phyloP scores from a whole-genome alignment of 1,140 invertebrate genomes.

The Pantala flavescens region DNA sequence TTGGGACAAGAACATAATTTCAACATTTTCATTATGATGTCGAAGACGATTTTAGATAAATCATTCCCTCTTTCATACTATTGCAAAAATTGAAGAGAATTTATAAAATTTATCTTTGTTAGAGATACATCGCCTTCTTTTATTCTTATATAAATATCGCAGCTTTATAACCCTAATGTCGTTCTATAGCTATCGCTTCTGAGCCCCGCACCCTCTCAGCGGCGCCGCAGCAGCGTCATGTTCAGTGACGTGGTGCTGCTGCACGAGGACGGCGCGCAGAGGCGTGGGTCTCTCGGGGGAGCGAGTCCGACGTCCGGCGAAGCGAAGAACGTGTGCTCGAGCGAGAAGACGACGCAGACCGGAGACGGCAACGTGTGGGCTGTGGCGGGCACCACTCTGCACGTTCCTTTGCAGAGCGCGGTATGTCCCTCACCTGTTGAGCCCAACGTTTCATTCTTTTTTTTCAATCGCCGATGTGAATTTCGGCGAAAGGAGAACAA shows the following conservation, averaged over 20 bases:
- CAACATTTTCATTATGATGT: too few relatives aligned
- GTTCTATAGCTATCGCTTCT: constrained; percentile 3
- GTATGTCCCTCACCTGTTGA: not conserved
- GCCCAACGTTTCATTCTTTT: too few relatives aligned
- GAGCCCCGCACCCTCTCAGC: constrained; percentile 20
- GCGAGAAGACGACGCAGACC: constrained; percentile 80
- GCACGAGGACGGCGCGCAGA: constrained; percentile 41
- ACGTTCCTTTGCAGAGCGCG: constrained; percentile 16
- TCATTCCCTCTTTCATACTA: too few relatives aligned
- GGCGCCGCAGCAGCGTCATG: constrained; percentile 40
- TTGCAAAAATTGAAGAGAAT: too few relatives aligned
- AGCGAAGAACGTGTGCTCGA: constrained; percentile 63
- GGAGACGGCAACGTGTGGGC: constrained; percentile 36
- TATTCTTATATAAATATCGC: too few relatives aligned
- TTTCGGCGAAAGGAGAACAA: too few relatives aligned
- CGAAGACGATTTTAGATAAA: too few relatives aligned
- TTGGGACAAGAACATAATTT: too few relatives aligned
- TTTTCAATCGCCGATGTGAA: too few relatives aligned
- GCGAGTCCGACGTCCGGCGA: constrained; percentile 27
- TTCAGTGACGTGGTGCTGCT: constrained; percentile 73
- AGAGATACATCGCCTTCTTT: too few relatives aligned
- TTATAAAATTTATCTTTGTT: too few relatives aligned
- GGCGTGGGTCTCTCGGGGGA: constrained; percentile 32
- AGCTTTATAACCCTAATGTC: too few relatives aligned
- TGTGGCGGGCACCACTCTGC: constrained; percentile 15